Conservation (phyloP, 1,140 invertebrate genomes). For the Trachelipus rathkii region DNA sequence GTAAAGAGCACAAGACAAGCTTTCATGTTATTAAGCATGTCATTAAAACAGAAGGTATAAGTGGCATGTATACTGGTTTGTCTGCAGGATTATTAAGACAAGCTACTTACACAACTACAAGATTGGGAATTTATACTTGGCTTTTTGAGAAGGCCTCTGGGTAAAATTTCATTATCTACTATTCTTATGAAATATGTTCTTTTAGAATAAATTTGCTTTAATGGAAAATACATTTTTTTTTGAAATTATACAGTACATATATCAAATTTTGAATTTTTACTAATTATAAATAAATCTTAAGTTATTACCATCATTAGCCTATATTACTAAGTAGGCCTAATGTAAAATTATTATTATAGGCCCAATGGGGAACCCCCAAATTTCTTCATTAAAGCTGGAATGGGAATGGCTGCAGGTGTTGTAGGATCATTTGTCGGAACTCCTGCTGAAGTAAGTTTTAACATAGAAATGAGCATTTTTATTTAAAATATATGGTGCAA, state of each 20-base stretch:
- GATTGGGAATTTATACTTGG: constrained; percentile 91
- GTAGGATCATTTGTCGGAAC: constrained; percentile 87
- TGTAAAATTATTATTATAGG: constrained; percentile 6
- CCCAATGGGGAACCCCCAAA: constrained; percentile 59
- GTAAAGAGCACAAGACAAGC: constrained; percentile 70
- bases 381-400: constrained; percentile 61
- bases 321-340: too few species aligned
- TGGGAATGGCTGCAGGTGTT: constrained; percentile 80
- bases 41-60: constrained; percentile 78
- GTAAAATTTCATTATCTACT: constrained; percentile 48
- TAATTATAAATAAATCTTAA: too few species aligned
- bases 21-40: constrained; percentile 68
- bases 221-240: too few species aligned
- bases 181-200: too few species aligned
- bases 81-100: constrained; percentile 87
- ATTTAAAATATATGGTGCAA: too few species aligned
- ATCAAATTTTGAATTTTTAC: too few species aligned
- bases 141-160: constrained; percentile 76
- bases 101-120: constrained; percentile 95
- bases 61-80: constrained; percentile 82
- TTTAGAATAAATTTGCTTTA: too few species aligned
- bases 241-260: too few species aligned
- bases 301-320: too few species aligned
- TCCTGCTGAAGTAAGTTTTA: constrained; percentile 70
- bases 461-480: too few species aligned